phyloP scores from a whole-genome alignment of 2,113 vertebrate species.

The Polyodon spathula region DNA sequence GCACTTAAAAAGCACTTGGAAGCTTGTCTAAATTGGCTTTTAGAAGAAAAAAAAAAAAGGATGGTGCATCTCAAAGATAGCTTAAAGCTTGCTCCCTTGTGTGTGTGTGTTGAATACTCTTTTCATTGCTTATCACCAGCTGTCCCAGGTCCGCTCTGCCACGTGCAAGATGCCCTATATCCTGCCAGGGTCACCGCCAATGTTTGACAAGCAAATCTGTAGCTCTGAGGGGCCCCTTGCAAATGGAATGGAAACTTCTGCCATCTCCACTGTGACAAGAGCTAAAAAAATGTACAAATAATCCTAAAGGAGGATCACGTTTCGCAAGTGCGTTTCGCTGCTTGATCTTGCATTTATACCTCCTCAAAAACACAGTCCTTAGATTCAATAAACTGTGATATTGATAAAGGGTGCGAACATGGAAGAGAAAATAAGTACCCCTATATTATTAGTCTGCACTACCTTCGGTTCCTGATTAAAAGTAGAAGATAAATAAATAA shows the following conservation, averaged over 20 bases:
- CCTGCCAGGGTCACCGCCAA: constrained; percentile 42
- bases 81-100: background rate
- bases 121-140: constrained; percentile 25
- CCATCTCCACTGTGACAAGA: constrained; percentile 46
- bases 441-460: background rate
- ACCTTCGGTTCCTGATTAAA: background rate
- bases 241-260: constrained; percentile 50
- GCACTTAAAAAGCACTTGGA: background rate
- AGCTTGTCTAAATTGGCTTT: no score
- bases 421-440: background rate
- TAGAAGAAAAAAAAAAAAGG: background rate
- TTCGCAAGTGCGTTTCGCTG: background rate
- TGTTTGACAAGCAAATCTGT: constrained; percentile 57
- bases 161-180: constrained; percentile 43
- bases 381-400: background rate
- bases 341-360: background rate
- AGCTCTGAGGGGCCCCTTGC: constrained; percentile 23
- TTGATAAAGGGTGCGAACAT: background rate
- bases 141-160: constrained; percentile 39
- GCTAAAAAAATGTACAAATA: background rate
- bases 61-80: constrained; percentile 2
- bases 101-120: constrained; percentile 42
- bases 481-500: background rate
- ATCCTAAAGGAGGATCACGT: background rate
- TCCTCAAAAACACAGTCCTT: background rate